Evolutionary conservation across 2,888 invertebrate genomes (phyloP).

Genomic region (Frankliniella intonsa): DNA sequence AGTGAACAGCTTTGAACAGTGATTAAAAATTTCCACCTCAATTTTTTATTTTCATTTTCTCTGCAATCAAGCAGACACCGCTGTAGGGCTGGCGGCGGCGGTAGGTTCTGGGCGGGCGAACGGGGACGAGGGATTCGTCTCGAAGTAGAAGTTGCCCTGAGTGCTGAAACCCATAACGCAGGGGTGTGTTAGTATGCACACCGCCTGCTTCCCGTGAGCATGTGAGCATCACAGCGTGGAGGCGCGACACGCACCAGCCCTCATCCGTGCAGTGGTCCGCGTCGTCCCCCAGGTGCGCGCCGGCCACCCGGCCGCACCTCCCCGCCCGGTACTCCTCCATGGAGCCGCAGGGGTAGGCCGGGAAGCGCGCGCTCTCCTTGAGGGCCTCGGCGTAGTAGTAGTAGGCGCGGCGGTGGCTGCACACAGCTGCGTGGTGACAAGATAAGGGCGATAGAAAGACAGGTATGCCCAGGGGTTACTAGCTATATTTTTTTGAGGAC

Average conservation of each 20-base stretch:
- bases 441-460: neutral
- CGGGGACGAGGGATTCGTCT: neutral
- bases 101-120: neutral
- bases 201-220: too few relatives aligned
- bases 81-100: neutral
- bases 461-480: neutral
- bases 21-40: too few relatives aligned
- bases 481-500: too few relatives aligned
- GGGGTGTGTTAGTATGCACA: neutral
- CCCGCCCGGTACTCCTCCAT: conserved; percentile 37
- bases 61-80: neutral
- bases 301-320: conserved; percentile 30
- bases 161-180: neutral
- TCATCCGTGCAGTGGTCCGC: neutral
- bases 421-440: conserved; percentile 39
- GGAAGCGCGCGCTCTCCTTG: conserved; percentile 39
- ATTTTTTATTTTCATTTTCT: too few relatives aligned
- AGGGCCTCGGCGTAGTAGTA: conserved; percentile 43
- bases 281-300: conserved; percentile 7
- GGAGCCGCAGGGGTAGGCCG: conserved; percentile 39
- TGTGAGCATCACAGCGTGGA: too few relatives aligned
- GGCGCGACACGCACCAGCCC: neutral
- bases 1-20: too few relatives aligned
- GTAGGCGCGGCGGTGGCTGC: conserved; percentile 43
- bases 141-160: neutral